Evolutionary conservation across 2,113 vertebrate genomes (phyloP), one percentile per base, ranked within the genome.

Genomic region (Hippopotamus amphibius): DNA sequence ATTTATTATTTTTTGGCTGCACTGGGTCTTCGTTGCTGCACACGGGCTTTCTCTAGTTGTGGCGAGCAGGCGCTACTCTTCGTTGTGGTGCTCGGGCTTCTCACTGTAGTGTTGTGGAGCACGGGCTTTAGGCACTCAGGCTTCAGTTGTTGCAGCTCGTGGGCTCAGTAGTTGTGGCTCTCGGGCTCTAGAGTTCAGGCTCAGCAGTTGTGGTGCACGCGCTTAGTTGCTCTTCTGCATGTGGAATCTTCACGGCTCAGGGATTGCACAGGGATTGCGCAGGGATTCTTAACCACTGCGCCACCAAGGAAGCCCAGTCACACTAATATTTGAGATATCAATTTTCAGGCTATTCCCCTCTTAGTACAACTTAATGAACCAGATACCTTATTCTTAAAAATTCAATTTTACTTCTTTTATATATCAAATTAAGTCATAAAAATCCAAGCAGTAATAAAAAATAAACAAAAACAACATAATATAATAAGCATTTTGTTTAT

Each of bases 391-490:
- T 71, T 22, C 48, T 87, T 87, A 53, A 68, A 41, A 87, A 53
- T 53, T 88, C 48, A 43, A 50, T 72, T 71, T 82, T 90, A 86
- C 13, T 85, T 90, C 7, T 66, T 93, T 71, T 28, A 71, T 33
- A 63, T 46, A 55, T 46, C 22, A 76, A 91, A 94, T 65, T 53
- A 94, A 92, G 17, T 30, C 22, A 55, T 83, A 92, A 89, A 84
- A 89, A 88, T 61, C 50, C 76, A 90, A 95, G 7, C 30, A 80
- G 71, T 65, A 77, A 77, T 50, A 80, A 82, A 92, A 82, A 74
- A 53, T 59, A 72, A 84, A 69, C 10, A 69, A 79, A 55, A 55
- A 6, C 9, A 84, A 46, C 9, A 50, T 48, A 43, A n/a, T 33
- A 4, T 61, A 84, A 53, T 13, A 43, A 57, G 13, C 13, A 87